These are phyloP conservation scores for Danio tinwini DNA, from an alignment of 2,797 vertebrate genomes.

Conservation along the genomic window DNA sequence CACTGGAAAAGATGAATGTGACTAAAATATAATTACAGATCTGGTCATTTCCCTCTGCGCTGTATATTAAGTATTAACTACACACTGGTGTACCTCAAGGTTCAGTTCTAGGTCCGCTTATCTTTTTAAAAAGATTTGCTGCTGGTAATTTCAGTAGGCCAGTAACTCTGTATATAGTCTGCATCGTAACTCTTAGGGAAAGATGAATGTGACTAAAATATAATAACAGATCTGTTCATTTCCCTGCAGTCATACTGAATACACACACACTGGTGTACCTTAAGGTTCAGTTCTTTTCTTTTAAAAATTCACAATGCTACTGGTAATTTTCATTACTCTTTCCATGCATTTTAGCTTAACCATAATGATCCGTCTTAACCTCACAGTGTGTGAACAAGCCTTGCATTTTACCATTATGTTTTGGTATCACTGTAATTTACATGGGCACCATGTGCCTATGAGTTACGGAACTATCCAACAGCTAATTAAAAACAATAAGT, in stretches of 20 bases:
- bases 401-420: no score
- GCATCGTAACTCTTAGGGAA: background rate
- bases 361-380: no score
- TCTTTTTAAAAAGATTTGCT: no score
- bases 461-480: background rate
- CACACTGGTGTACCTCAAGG: no score
- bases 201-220: slow-evolving; percentile 4
- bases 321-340: no score
- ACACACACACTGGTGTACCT: no score
- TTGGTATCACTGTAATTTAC: background rate
- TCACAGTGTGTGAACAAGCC: no score
- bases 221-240: slow-evolving; percentile 81
- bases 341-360: no score
- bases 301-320: no score
- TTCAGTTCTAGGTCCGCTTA: no score
- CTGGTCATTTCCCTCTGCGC: slow-evolving; percentile 90
- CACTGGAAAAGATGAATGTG: background rate
- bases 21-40: slow-evolving; percentile 60
- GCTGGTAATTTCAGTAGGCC: background rate
- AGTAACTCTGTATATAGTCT: background rate
- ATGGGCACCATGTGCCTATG: background rate
- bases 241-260: slow-evolving; percentile 67
- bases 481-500: background rate
- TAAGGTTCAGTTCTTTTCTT: no score
- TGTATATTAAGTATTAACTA: no score